phyloP scores from a whole-genome alignment of 2,888 invertebrate genomes.

The Apotomis turbidana region DNA sequence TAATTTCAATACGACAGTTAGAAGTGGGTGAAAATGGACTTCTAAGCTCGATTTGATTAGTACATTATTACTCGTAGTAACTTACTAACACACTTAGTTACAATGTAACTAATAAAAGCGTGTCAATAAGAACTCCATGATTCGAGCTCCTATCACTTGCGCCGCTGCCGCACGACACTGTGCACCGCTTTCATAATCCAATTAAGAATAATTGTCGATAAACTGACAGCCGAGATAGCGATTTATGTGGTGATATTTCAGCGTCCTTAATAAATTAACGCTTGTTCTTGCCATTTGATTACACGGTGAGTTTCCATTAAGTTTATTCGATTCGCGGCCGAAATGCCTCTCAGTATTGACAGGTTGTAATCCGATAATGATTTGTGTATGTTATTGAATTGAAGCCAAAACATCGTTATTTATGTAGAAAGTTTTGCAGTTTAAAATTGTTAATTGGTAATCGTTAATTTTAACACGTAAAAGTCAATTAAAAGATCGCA shows the following conservation, averaged over 20 bases:
- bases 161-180: constrained; percentile 52
- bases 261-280: constrained; percentile 83
- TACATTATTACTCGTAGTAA: too few relatives aligned
- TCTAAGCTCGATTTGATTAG: too few relatives aligned
- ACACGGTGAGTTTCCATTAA: constrained; percentile 74
- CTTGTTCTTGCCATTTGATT: constrained; percentile 82
- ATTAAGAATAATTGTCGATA: constrained; percentile 84
- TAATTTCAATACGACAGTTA: too few relatives aligned
- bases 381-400: constrained; percentile 53
- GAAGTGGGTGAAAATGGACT: too few relatives aligned
- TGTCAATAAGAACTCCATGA: background rate
- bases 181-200: constrained; percentile 81
- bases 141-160: constrained; percentile 49
- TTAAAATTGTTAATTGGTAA: constrained; percentile 7
- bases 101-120: too few relatives aligned
- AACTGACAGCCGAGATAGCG: constrained; percentile 80
- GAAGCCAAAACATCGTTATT: constrained; percentile 41
- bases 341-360: constrained; percentile 66
- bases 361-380: constrained; percentile 67
- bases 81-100: too few relatives aligned
- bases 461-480: constrained; percentile 11
- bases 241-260: constrained; percentile 83
- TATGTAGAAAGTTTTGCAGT: constrained; percentile 32
- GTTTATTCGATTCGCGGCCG: constrained; percentile 70
- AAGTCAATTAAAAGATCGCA: background rate